phyloP scores from a whole-genome alignment of 35 echinoderm and acorn worm species.

The Lytechinus pictus region DNA sequence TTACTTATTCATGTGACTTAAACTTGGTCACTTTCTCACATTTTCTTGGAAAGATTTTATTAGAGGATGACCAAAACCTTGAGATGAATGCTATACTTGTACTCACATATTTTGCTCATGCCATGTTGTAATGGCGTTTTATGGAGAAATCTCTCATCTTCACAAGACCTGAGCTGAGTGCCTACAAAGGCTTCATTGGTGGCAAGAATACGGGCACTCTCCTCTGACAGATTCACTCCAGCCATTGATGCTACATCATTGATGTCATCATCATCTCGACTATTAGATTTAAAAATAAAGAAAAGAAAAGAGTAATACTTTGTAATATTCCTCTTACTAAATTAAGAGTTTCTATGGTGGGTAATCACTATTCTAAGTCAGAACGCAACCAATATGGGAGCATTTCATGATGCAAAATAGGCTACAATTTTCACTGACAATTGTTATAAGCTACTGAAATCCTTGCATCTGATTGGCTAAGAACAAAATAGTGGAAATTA shows the following conservation, averaged over 20 bases:
- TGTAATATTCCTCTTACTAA: not conserved
- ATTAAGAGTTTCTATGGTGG: too few relatives aligned
- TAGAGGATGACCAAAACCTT: not conserved
- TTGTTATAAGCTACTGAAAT: too few relatives aligned
- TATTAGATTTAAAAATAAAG: not conserved
- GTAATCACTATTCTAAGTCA: too few relatives aligned
- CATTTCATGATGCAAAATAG: too few relatives aligned
- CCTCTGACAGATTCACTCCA: conserved; percentile 95
- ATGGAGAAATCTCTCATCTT: conserved; percentile 90
- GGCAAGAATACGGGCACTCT: conserved; percentile 96
- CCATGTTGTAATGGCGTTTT: conserved; percentile 65
- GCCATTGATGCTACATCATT: conserved; percentile 99
- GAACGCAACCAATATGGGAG: too few relatives aligned
- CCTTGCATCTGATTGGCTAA: too few relatives aligned
- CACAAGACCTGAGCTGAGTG: conserved; percentile 91
- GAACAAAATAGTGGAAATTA: too few relatives aligned
- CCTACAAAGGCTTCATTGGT: conserved; percentile 96
- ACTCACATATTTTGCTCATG: conserved; percentile 87
- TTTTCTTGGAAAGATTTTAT: too few relatives aligned
- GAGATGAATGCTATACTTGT: not conserved
- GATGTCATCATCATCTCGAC: conserved; percentile 98
- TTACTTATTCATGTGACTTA: too few relatives aligned
- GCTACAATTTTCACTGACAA: too few relatives aligned
- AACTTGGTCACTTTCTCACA: too few relatives aligned
- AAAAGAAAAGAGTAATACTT: not conserved